Conservation (phyloP, 1,140 invertebrate genomes). For the Drosophila novamexicana region DNA sequence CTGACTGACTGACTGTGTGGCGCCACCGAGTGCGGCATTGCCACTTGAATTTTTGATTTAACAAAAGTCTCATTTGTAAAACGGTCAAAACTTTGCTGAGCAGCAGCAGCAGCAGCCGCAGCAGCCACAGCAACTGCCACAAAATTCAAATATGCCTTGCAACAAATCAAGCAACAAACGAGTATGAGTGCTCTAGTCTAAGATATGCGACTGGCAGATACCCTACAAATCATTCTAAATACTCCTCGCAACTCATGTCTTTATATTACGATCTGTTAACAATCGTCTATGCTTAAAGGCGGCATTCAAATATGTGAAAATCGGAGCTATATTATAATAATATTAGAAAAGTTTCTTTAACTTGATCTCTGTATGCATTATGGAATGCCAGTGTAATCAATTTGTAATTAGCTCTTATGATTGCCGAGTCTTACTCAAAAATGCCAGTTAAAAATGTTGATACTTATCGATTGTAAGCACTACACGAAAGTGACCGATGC, state of each 20-base stretch:
- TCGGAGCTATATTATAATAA: no score
- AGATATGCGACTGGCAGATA: background rate
- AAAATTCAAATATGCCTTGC: conserved; percentile 64
- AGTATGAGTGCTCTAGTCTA: background rate
- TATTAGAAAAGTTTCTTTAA: no score
- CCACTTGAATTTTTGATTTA: conserved; percentile 83
- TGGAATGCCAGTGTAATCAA: no score
- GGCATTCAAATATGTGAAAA: no score
- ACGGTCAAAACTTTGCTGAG: conserved; percentile 41
- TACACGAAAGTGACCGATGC: background rate
- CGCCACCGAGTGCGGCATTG: conserved; percentile 77
- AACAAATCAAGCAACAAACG: conserved; percentile 28
- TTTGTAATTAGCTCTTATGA: no score
- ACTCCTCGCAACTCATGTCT: no score
- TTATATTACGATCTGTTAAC: no score
- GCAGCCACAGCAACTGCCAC: conserved; percentile 1
- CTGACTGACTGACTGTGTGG: conserved; percentile 42
- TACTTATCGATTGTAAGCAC: background rate
- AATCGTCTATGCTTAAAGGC: no score
- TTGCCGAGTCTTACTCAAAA: no score
- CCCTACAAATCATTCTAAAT: background rate
- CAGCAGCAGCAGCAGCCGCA: background rate
- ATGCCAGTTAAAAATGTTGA: background rate
- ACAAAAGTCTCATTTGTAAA: conserved; percentile 81
- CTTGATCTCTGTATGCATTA: no score